Evolutionary conservation across 1,140 invertebrate species (phyloP), one percentile per base, ranked within the genome.

Genomic region (Drosophila dunni): DNA sequence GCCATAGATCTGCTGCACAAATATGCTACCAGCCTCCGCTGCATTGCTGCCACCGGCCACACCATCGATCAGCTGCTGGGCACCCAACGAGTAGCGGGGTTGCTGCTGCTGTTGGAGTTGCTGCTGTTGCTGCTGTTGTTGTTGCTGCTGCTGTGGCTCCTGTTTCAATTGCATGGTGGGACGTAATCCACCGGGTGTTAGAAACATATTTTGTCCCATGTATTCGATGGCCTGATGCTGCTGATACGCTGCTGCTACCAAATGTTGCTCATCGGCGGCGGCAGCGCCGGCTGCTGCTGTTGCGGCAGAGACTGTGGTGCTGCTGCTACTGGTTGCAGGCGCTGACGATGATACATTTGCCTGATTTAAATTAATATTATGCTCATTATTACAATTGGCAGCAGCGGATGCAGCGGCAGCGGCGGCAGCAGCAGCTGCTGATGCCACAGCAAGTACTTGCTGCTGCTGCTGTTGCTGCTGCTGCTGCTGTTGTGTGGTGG

Each of bases 351-450:
- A 40, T 46, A 80, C 63, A 45, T 73, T 75, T 75, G 85, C 83
- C 82, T 91, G 90, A 78, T 91, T 91, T 86, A 91, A 79, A 89
- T 92, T 92, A 78, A 91, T 85, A 80, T 79, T 79, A 76, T 86
- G 83, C 78, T 91, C 88, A 73, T 90, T 91, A 90, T 80, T 90
- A 79, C 79, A 85, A 78, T 79, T 88, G 77, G 78, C 61, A 33
- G 81, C 81, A 36, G 70, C 67, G 13, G 74, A 64, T 13, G 77
- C 77, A 34, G 79, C 83, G 40, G 60, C 66, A 3, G 68, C 68
- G 9, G 68, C 70, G 24, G 70, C 69, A 34, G 61, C 61, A 83
- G 72, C 57, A 78, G 71, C 57, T 67, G 70, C 63, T 42, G 74
- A 51, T 57, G 74, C 66, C 51, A 60, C 72, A 34, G 64, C 64